A percentile compares a stretch with the other conserved stretches of the same genome.
Conservation (phyloP, 1,140 invertebrate species). For the Aphaenogaster rudis region DNA sequence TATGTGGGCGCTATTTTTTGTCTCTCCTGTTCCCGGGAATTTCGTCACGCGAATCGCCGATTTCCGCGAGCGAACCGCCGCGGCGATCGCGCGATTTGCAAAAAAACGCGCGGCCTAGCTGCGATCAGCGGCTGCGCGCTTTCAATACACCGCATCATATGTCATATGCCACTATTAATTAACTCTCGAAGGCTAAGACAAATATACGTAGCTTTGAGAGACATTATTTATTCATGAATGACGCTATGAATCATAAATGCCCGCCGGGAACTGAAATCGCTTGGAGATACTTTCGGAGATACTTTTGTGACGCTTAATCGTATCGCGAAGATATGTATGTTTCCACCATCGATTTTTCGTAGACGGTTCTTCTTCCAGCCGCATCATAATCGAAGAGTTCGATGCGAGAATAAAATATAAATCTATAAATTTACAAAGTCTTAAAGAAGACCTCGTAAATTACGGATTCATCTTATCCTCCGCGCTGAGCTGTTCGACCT, state of each 20-base stretch:
- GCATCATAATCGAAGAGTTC: neutral
- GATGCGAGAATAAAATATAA: neutral
- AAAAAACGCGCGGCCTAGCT: neutral
- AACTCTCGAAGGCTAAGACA: constrained; percentile 4
- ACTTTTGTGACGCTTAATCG: neutral
- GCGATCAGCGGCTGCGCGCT: neutral
- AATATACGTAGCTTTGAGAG: neutral
- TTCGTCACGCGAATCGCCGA: constrained; percentile 12
- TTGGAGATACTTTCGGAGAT: neutral
- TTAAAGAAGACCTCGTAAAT: neutral
- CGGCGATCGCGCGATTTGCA: neutral
- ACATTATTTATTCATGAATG: constrained; percentile 1
- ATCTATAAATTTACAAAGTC: neutral
- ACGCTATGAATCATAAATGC: constrained; percentile 26
- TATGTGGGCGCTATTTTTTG: neutral
- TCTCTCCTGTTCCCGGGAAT: neutral
- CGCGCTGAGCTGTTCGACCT: neutral
- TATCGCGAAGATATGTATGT: neutral
- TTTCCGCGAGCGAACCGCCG: neutral
- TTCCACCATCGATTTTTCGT: constrained; percentile 22
- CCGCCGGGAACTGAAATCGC: neutral
- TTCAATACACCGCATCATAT: neutral
- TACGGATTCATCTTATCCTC: neutral
- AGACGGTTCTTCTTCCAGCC: too few species aligned
- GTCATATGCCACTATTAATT: neutral